A percentile compares a stretch with the other conserved stretches of the same genome.
Evolutionary conservation across 2,797 vertebrate genomes (phyloP).

Genomic region (Eupleurogrammus muticus): DNA sequence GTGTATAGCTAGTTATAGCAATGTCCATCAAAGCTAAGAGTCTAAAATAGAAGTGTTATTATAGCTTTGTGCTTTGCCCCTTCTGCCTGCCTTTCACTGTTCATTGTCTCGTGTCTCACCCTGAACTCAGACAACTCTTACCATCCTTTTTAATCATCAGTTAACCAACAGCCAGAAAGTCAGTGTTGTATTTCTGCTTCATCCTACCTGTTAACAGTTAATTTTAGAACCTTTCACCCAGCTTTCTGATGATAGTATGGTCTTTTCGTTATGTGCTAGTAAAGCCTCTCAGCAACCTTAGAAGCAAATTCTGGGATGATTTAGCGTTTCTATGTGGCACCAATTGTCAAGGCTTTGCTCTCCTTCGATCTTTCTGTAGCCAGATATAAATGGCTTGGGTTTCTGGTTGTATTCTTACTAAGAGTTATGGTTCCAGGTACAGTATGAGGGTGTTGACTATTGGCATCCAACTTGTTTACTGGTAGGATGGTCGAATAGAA

Average conservation of each 20-base stretch:
- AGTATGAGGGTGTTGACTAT: constrained; percentile 14
- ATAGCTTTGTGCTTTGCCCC: constrained; percentile 24
- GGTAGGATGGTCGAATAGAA: constrained; percentile 1
- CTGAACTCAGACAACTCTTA: constrained; percentile 38
- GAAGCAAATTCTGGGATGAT: constrained; percentile 7
- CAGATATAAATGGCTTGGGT: constrained; percentile 27
- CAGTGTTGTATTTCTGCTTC: constrained; percentile 5
- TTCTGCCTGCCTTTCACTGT: constrained; percentile 6
- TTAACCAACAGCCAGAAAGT: constrained; percentile 27
- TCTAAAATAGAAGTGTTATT: constrained; percentile 2
- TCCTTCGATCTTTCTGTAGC: constrained; percentile 13
- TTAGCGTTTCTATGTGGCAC: not conserved
- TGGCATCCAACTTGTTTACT: constrained; percentile 30
- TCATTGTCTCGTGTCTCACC: constrained; percentile 28
- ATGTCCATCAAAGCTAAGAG: constrained; percentile 14
- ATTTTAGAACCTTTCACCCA: constrained; percentile 19
- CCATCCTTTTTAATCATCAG: constrained; percentile 40
- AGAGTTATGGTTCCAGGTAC: constrained; percentile 34
- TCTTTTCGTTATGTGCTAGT: constrained; percentile 10
- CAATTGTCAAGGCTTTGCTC: constrained; percentile 10
- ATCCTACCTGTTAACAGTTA: constrained; percentile 9
- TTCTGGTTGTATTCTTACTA: constrained; percentile 14
- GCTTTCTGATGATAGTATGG: not conserved
- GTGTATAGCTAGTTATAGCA: constrained; percentile 6
- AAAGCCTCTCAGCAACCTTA: constrained; percentile 14